Conservation (phyloP, 2,797 vertebrate genomes). For the Coranthus polyacanthus region DNA sequence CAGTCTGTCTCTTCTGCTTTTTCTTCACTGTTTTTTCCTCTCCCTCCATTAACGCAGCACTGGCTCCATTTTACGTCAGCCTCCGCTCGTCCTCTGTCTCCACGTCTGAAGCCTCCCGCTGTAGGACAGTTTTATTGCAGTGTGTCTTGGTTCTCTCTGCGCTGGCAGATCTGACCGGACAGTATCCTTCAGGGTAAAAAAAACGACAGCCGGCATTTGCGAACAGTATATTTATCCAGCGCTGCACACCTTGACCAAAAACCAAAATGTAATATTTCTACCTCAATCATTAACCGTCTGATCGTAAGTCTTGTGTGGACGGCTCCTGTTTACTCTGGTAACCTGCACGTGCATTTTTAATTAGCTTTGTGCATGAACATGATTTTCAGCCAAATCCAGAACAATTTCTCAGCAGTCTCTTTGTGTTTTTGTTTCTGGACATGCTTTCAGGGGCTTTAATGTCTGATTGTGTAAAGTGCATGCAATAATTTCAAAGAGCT, state of each 20-base stretch:
- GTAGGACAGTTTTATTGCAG: constrained; percentile 11
- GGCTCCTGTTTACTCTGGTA: constrained; percentile 3
- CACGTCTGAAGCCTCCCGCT: constrained; percentile 22
- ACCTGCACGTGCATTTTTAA: constrained; percentile 1
- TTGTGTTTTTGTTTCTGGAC: too few species aligned
- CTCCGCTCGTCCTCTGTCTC: constrained; percentile 30
- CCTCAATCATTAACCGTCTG: too few species aligned
- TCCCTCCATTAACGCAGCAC: constrained; percentile 44
- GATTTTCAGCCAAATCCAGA: too few species aligned
- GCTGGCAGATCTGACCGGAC: constrained; percentile 26
- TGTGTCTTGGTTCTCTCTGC: constrained; percentile 27
- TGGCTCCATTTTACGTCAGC: constrained; percentile 55
- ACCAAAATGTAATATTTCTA: too few species aligned
- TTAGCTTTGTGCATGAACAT: too few species aligned
- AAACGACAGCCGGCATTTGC: too few species aligned
- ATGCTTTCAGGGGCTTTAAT: background rate
- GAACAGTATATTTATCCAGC: background rate
- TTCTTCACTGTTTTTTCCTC: background rate
- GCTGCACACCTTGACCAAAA: background rate
- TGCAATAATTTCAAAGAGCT: background rate
- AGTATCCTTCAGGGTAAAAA: constrained; percentile 16
- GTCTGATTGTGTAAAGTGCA: background rate
- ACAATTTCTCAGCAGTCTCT: too few species aligned
- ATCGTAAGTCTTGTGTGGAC: background rate
- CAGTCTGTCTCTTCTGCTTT: background rate